A percentile compares a stretch with the other conserved stretches of the same genome.
These are phyloP conservation scores for Selene dorsalis DNA, from an alignment of 2,797 vertebrate species.

Conservation along the genomic window DNA sequence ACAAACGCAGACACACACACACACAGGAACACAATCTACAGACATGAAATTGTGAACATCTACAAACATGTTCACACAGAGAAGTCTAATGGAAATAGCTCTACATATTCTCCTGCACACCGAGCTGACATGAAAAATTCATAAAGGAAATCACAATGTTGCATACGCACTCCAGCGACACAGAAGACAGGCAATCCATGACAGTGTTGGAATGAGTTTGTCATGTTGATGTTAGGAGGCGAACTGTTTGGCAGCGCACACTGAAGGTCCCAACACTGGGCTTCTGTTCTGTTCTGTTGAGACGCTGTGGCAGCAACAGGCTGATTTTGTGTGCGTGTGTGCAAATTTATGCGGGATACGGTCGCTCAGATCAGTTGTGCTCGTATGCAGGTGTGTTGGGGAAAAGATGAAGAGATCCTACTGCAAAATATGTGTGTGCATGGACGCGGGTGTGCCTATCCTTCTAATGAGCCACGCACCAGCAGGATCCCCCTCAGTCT, in stretches of 20 bases:
- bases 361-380: slow-evolving; percentile 33
- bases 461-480: slow-evolving; percentile 69
- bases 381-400: slow-evolving; percentile 35
- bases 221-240: slow-evolving; percentile 32
- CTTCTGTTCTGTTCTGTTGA: slow-evolving; percentile 17
- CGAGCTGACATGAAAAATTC: slow-evolving; percentile 67
- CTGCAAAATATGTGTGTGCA: slow-evolving; percentile 18
- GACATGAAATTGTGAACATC: slow-evolving; percentile 58
- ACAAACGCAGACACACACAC: slow-evolving; percentile 13
- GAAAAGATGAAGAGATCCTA: slow-evolving; percentile 51
- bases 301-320: slow-evolving; percentile 23
- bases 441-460: slow-evolving; percentile 21
- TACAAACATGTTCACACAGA: slow-evolving; percentile 51
- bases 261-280: slow-evolving; percentile 24
- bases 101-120: slow-evolving; percentile 45
- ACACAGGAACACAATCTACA: slow-evolving; percentile 38
- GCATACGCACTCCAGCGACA: slow-evolving; percentile 23
- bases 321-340: background rate
- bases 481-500: slow-evolving; percentile 70
- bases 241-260: slow-evolving; percentile 4
- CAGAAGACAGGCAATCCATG: slow-evolving; percentile 43
- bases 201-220: slow-evolving; percentile 57
- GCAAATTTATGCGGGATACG: background rate
- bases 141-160: slow-evolving; percentile 50
- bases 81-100: slow-evolving; percentile 63